Conservation (phyloP, 1,140 invertebrate genomes). For the Tribolium castaneum region DNA sequence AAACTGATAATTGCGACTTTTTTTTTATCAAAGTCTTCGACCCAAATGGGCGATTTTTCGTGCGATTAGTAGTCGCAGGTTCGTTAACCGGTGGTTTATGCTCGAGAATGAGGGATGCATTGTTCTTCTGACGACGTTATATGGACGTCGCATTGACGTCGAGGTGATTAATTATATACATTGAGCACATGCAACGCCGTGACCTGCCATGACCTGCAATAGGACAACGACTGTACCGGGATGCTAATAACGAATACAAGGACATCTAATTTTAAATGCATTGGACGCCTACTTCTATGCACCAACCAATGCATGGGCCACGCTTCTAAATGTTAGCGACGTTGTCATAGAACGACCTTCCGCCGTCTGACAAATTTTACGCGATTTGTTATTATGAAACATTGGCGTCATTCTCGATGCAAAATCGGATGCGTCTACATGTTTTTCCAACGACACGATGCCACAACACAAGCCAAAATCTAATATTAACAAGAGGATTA, state of each 20-base stretch:
- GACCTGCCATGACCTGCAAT: slow-evolving; percentile 47
- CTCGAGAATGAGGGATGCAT: neutral
- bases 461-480: neutral
- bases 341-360: neutral
- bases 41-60: too few species aligned
- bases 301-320: slow-evolving; percentile 5
- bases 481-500: neutral
- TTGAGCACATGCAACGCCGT: slow-evolving; percentile 41
- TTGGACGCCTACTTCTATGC: slow-evolving; percentile 31
- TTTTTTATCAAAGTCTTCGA: too few species aligned
- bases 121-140: neutral
- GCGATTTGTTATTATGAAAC: neutral
- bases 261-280: slow-evolving; percentile 50
- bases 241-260: slow-evolving; percentile 50
- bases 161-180: slow-evolving; percentile 31
- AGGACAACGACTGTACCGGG: slow-evolving; percentile 47
- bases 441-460: too few species aligned
- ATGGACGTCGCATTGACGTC: slow-evolving; percentile 25
- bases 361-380: neutral
- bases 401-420: neutral
- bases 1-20: slow-evolving; percentile 19
- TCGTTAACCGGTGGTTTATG: slow-evolving; percentile 18
- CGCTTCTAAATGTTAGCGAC: slow-evolving; percentile 11
- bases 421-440: neutral
- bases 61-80: slow-evolving; percentile 1